A percentile compares a stretch with the other conserved stretches of the same genome.
Conservation (phyloP, 2,113 vertebrate genomes). For the Canis aureus region DNA sequence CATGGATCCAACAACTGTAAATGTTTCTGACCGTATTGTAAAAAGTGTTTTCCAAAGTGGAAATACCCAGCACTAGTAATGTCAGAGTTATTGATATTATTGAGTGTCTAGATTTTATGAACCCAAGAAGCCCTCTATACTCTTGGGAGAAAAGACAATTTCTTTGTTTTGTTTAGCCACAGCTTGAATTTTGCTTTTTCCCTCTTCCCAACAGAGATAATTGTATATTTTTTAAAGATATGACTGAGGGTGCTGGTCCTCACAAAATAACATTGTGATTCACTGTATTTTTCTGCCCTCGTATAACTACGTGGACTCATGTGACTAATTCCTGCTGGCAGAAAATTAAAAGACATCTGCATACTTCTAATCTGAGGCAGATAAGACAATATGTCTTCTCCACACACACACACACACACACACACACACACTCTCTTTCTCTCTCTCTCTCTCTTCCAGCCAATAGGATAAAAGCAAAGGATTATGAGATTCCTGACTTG, state of each 20-base stretch:
- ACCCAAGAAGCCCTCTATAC: neutral
- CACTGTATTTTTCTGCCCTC: neutral
- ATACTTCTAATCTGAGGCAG: neutral
- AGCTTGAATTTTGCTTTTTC: neutral
- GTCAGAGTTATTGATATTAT: slow-evolving; percentile 6
- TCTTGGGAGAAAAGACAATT: neutral
- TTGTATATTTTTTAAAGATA: neutral
- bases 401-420: too few species aligned
- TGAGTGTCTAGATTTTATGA: neutral
- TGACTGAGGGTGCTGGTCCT: neutral
- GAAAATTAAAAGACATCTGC: neutral
- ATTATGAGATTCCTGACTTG: neutral
- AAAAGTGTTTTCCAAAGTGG: neutral
- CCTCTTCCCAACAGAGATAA: neutral
- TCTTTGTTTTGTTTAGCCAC: neutral
- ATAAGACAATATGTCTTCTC: neutral
- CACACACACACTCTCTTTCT: too few species aligned
- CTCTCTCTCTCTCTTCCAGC: neutral
- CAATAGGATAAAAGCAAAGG: neutral
- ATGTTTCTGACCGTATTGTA: neutral
- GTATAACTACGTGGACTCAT: neutral
- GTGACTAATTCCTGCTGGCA: neutral
- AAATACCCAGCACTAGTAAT: neutral
- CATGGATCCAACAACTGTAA: neutral
- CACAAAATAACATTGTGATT: neutral